Base-by-base conservation (phyloP, 1,140 invertebrate species). In the Lasioglossum baleicum region DNA sequence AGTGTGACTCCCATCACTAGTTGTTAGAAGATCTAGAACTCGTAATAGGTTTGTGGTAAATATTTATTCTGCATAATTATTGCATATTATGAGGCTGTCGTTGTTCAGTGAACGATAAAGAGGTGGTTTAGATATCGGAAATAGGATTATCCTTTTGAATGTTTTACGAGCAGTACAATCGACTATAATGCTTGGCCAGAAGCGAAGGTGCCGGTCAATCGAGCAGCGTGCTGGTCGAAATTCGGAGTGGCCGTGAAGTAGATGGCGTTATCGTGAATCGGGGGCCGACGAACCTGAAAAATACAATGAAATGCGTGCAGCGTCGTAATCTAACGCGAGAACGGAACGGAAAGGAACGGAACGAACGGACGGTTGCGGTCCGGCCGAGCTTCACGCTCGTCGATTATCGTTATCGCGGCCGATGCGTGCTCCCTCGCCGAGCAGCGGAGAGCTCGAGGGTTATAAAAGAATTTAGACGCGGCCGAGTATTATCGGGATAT, bases 401-500 rank as follows among this genome's bases (percentile, higher is more conserved):
- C 83, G 81, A 89, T 85, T 89, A 85, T 88, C 86, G 86, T 84
- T 88, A 88, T 89, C 86, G 83, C 75, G 70, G 67, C 67, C 51
- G 65, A 65, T 76, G 79, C 71, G 79, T 79, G 77, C 87, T 90
- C 90, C 90, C 91, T 90, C 90, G 88, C 80, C 58, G 74, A 71
- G 70, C 90, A 87, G 78, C 35, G 68, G 72, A 64, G 72, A 64
- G 81, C 79, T 73, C 80, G 86, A 75, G 88, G 88, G 88, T 89
- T 90, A 87, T 89, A 88, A 87, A 89, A 90, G 90, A 91, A 91
- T 89, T 89, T 88, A 90, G 90, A 90, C 90, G 92, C 92, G 92
- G 91, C 91, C 91, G 94, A 90, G 92, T 89, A 91, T 90, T 91
- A 92, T 92, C 87, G 88, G 88, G 81, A 84, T 90, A 89, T 87